Evolutionary conservation across 2,888 invertebrate species (phyloP).

Genomic region (Pyrochroa serraticornis): DNA sequence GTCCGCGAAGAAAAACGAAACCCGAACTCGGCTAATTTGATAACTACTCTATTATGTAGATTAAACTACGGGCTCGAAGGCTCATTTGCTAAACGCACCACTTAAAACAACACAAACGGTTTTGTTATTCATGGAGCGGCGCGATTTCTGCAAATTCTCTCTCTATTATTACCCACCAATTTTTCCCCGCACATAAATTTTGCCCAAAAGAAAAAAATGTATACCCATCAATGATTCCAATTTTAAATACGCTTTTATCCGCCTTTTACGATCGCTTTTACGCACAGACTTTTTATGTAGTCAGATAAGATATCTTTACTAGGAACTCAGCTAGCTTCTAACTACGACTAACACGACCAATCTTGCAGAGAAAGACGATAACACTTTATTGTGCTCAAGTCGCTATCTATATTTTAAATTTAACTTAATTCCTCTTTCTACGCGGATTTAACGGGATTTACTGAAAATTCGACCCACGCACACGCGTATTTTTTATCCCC

Average conservation of each 20-base stretch:
- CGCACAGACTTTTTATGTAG: neutral
- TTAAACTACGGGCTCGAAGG: constrained; percentile 27
- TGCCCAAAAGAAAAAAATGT: neutral
- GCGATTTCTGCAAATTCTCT: neutral
- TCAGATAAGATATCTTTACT: constrained; percentile 2
- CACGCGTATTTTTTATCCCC: too few relatives aligned
- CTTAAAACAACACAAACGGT: constrained; percentile 16
- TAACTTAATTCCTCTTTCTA: neutral
- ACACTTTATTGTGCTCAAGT: neutral
- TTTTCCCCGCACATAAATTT: neutral
- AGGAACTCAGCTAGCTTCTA: neutral
- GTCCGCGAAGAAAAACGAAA: constrained; percentile 10
- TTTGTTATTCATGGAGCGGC: constrained; percentile 5
- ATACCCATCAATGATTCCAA: neutral
- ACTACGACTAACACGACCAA: constrained; percentile 1
- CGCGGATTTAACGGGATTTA: too few relatives aligned
- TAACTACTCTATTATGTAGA: constrained; percentile 32
- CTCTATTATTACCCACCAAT: neutral
- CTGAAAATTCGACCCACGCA: too few relatives aligned
- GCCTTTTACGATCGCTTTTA: constrained; percentile 2
- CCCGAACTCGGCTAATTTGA: constrained; percentile 26
- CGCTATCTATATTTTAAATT: neutral
- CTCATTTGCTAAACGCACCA: constrained; percentile 18
- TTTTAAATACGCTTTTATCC: neutral
- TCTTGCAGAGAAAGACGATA: constrained; percentile 2